Evolutionary conservation across 2,888 invertebrate species (phyloP).

Genomic region (Helleia helle): DNA sequence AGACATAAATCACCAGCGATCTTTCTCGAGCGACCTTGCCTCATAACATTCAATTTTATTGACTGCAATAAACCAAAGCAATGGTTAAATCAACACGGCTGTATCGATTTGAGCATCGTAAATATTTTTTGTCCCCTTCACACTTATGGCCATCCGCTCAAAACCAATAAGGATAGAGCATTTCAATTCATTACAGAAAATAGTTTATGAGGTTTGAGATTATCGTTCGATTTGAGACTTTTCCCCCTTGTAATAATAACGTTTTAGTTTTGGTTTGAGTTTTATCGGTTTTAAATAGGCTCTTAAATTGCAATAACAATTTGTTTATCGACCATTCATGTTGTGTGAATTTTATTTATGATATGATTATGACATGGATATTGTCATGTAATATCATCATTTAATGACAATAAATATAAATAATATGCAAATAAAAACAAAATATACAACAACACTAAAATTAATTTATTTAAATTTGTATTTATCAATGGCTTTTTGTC

Average conservation of each 20-base stretch:
- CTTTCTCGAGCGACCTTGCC: conserved; percentile 70
- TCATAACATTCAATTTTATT: conserved; percentile 73
- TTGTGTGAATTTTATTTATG: conserved; percentile 22
- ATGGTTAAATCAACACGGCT: conserved; percentile 70
- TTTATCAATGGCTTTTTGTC: no score
- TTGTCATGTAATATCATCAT: background rate
- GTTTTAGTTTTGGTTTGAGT: no score
- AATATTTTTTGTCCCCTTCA: conserved; percentile 44
- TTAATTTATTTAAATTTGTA: no score
- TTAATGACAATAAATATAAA: background rate
- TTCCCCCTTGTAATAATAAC: no score
- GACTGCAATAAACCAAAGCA: conserved; percentile 72
- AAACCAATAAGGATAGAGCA: conserved; percentile 35
- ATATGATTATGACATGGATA: background rate
- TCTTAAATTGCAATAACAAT: conserved; percentile 73
- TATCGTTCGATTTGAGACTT: conserved; percentile 29
- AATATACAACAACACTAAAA: no score
- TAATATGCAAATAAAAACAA: no score
- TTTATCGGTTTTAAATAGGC: conserved; percentile 71
- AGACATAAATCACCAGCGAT: conserved; percentile 65
- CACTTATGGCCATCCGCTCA: conserved; percentile 21
- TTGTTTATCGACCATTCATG: conserved; percentile 61
- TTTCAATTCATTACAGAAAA: conserved; percentile 64
- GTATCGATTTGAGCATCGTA: conserved; percentile 70
- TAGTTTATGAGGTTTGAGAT: conserved; percentile 64